Base-by-base conservation (phyloP, 2,888 invertebrate species). In the Chaitophorus viminalis region DNA sequence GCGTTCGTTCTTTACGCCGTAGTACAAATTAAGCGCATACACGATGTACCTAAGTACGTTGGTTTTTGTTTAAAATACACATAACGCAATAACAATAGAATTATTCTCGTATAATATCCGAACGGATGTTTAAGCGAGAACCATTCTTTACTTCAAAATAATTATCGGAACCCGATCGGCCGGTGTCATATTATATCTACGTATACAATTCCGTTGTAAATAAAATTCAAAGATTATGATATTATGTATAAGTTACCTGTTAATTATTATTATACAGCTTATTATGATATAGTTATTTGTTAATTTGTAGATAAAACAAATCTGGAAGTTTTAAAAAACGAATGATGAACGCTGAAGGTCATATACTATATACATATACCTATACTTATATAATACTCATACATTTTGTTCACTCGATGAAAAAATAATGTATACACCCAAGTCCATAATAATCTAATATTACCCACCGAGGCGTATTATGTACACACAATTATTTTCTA, bases 21-120 rank as follows among this genome's bases (percentile, higher is more conserved):
- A 52, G 70, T 33, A 70, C 70, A 82, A 82, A 82, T 82, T 72
- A 52, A 52, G 72, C 18, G 17, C 29, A 39, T 31, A 78, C 60
- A n/a, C n/a, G n/a, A n/a, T 36, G n/a, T 60, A 4, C 29, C 25
- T 46, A 81, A 46, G 68, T 46, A 70, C 25, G 68, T 70, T 68
- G 29, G 39, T 46, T 46, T 60, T 81, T 81, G 82, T 82, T 72
- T 18, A 52, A 70, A 14, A 52, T n/a, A 52, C 70, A 33, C 8
- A 72, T 25, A 4, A 25, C 25, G 60, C 60, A 31, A 11, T 4
- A 33, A 82, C 82, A 33, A 82, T 52, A 1, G 82, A 33, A 31
- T 31, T 46, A 52, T 31, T 70, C 31, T 46, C 39, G 39, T 77
- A 21, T 72, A 70, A 82, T 33, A 33, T 33, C 54, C 54, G 25